phyloP scores from a whole-genome alignment of 2,888 invertebrate genomes.

The Dascillus cervinus region DNA sequence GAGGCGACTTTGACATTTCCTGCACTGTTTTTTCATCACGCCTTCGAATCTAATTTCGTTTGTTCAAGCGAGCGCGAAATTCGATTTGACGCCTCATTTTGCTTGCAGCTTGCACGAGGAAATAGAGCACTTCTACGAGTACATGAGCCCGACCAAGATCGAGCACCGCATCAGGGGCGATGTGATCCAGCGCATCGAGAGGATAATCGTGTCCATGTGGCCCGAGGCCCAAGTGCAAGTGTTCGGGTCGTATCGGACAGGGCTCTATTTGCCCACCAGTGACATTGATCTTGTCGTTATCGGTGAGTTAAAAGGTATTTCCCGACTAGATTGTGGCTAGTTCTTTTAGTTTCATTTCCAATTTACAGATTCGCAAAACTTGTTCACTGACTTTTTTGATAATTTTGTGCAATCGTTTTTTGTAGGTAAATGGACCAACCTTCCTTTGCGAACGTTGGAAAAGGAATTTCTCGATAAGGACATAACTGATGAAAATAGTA shows the following conservation, averaged over 20 bases:
- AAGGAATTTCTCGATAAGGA: constrained; percentile 82
- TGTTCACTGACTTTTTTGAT: too few relatives aligned
- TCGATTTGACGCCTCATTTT: constrained; percentile 6
- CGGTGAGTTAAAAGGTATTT: too few relatives aligned
- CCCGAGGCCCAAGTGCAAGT: constrained; percentile 92
- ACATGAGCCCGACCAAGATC: constrained; percentile 88
- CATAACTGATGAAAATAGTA: constrained; percentile 81
- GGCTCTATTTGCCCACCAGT: constrained; percentile 94
- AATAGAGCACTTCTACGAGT: constrained; percentile 92
- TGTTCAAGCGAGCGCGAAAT: background rate
- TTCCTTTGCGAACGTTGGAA: constrained; percentile 87
- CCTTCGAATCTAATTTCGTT: constrained; percentile 7
- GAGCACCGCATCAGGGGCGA: constrained; percentile 84
- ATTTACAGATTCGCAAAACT: too few relatives aligned
- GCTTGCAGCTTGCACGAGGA: constrained; percentile 83
- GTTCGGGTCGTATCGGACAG: constrained; percentile 96
- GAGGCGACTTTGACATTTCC: constrained; percentile 23
- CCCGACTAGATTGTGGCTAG: too few relatives aligned
- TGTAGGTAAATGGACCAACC: constrained; percentile 78
- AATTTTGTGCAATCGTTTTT: too few relatives aligned
- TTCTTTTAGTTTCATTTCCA: too few relatives aligned
- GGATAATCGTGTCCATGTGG: constrained; percentile 83
- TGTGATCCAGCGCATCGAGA: constrained; percentile 83
- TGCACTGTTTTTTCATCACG: constrained; percentile 4
- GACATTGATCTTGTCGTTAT: constrained; percentile 61